Conservation (phyloP, 1,140 invertebrate species). For the Doryteuthis pealeii region DNA sequence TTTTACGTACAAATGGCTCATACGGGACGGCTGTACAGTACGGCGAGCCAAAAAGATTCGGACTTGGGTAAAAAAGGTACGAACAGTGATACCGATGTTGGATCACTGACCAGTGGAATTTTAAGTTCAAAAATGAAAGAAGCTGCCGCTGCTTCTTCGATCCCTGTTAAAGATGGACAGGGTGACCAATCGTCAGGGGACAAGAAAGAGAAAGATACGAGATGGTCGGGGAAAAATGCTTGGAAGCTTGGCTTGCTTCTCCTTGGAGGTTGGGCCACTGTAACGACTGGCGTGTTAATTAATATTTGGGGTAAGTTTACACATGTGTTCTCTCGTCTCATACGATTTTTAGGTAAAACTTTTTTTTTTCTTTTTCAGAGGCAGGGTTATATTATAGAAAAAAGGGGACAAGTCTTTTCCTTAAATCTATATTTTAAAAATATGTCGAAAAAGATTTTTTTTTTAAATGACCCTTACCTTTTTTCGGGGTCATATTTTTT, state of each 20-base stretch:
- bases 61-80: constrained; percentile 22
- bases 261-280: constrained; percentile 22
- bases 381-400: too few species aligned
- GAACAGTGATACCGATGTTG: constrained; percentile 11
- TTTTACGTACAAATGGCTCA: constrained; percentile 14
- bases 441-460: too few species aligned
- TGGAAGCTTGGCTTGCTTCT: constrained; percentile 30
- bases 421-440: not conserved
- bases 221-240: constrained; percentile 31
- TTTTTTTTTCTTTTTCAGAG: not conserved
- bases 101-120: not conserved
- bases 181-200: constrained; percentile 2
- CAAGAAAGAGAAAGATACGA: constrained; percentile 20
- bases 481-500: not conserved
- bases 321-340: not conserved
- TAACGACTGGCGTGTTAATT: constrained; percentile 21
- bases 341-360: not conserved
- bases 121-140: constrained; percentile 6
- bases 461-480: not conserved
- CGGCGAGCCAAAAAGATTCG: not conserved
- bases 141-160: not conserved
- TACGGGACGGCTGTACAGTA: not conserved
- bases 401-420: too few species aligned
- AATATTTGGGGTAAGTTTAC: constrained; percentile 25
- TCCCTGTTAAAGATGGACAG: not conserved